A percentile compares a stretch with the other conserved stretches of the same genome.
Evolutionary conservation across 1,140 invertebrate genomes (phyloP).

Genomic region (Neocloeon triangulifer): DNA sequence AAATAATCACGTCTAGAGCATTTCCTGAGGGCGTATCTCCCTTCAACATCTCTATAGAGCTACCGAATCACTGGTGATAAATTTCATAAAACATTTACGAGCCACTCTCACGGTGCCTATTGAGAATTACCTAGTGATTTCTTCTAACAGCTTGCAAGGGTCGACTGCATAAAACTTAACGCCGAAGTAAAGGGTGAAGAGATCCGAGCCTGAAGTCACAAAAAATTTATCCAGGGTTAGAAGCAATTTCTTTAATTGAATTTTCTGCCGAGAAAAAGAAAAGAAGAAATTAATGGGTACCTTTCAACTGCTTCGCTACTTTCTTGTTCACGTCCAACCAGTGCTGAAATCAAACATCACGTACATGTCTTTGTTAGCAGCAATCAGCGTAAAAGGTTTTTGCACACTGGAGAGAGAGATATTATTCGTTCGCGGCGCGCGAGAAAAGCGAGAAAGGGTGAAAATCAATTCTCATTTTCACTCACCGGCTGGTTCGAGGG

Average conservation of each 20-base stretch:
- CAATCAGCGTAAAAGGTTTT: neutral
- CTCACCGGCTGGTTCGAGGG: conserved; percentile 70
- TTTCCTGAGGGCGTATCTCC: too few relatives aligned
- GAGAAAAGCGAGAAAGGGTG: too few relatives aligned
- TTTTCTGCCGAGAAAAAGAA: neutral
- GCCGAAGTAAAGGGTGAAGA: conserved; percentile 85
- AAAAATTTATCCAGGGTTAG: conserved; percentile 5
- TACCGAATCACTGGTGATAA: too few relatives aligned
- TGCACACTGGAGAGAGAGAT: neutral
- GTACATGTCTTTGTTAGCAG: too few relatives aligned
- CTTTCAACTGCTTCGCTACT: conserved; percentile 56
- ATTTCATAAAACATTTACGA: too few relatives aligned
- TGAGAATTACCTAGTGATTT: conserved; percentile 88
- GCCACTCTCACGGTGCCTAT: too few relatives aligned
- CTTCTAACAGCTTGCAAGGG: conserved; percentile 83
- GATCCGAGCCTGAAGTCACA: conserved; percentile 28
- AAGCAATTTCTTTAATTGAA: neutral
- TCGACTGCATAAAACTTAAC: conserved; percentile 98
- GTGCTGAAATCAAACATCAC: conserved; percentile 34
- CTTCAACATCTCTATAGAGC: too few relatives aligned
- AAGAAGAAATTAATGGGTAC: too few relatives aligned
- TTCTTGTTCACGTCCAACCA: conserved; percentile 75
- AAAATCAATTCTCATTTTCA: conserved; percentile 6
- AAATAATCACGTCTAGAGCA: too few relatives aligned
- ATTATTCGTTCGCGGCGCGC: too few relatives aligned